Conservation (phyloP, 2,113 vertebrate genomes). For the Salminus brasiliensis region DNA sequence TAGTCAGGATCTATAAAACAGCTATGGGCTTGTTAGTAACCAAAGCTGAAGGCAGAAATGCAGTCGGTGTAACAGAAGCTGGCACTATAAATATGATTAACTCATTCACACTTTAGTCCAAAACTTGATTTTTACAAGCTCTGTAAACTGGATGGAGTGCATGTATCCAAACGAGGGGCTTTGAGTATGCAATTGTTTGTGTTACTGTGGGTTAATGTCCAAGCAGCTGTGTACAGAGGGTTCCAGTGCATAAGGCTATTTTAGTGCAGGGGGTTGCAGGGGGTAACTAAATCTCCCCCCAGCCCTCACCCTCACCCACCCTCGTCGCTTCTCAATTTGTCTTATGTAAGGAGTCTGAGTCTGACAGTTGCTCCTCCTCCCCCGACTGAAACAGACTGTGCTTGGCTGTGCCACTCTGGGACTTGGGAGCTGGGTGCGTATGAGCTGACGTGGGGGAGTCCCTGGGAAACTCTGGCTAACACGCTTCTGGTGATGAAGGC, state of each 20-base stretch:
- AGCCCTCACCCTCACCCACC: not conserved
- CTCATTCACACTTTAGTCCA: not conserved
- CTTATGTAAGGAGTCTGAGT: conserved; percentile 7
- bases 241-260: conserved; percentile 37
- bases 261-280: conserved; percentile 19
- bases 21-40: not conserved
- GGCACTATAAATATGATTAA: not conserved
- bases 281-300: conserved; percentile 35
- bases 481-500: conserved; percentile 21
- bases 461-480: conserved; percentile 39
- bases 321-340: conserved; percentile 3
- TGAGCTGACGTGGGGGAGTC: conserved; percentile 36
- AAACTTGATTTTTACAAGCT: conserved; percentile 1
- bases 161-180: not conserved
- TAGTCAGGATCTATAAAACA: not conserved
- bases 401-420: not conserved
- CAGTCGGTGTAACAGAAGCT: not conserved
- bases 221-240: conserved; percentile 14
- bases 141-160: conserved; percentile 6
- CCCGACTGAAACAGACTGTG: not conserved
- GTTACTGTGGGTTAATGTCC: conserved; percentile 5
- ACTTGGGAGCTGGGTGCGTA: conserved; percentile 3
- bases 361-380: not conserved
- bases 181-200: conserved; percentile 13
- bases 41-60: not conserved